A percentile compares a stretch with the other conserved stretches of the same genome.
phyloP scores from a whole-genome alignment of 2,797 vertebrate genomes.

The Merluccius polli region DNA sequence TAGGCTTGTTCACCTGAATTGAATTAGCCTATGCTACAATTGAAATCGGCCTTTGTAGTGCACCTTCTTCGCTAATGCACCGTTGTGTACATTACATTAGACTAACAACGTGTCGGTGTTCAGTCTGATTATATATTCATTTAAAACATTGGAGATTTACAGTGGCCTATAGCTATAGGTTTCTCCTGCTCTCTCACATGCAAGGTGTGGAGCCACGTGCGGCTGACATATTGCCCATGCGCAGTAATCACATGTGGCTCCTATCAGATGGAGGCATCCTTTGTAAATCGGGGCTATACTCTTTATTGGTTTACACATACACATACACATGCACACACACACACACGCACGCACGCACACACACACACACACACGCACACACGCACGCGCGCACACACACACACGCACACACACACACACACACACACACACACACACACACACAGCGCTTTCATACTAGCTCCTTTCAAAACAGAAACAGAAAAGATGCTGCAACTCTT shows the following conservation, averaged over 20 bases:
- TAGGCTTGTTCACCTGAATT: neutral
- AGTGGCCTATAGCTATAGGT: neutral
- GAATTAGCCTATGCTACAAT: neutral
- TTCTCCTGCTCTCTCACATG: neutral
- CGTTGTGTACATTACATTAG: neutral
- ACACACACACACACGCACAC: slow-evolving; percentile 18
- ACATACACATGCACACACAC: slow-evolving; percentile 16
- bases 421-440: slow-evolving; percentile 32
- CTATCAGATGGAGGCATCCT: slow-evolving; percentile 61
- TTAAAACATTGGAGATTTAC: neutral
- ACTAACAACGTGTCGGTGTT: neutral
- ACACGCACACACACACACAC: slow-evolving; percentile 15
- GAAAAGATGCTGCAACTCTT: slow-evolving; percentile 49
- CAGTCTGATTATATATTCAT: neutral
- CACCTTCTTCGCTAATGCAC: neutral
- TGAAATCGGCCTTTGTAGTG: neutral
- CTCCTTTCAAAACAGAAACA: slow-evolving; percentile 55
- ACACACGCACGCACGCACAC: slow-evolving; percentile 30
- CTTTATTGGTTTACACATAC: slow-evolving; percentile 46
- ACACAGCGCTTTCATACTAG: slow-evolving; percentile 13
- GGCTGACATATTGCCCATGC: slow-evolving; percentile 59
- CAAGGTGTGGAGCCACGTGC: neutral
- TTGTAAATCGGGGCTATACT: slow-evolving; percentile 43
- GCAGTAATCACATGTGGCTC: slow-evolving; percentile 53
- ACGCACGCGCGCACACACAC: slow-evolving; percentile 37